phyloP scores from a whole-genome alignment of 2,797 vertebrate species.

The Sebastes iracundus region DNA sequence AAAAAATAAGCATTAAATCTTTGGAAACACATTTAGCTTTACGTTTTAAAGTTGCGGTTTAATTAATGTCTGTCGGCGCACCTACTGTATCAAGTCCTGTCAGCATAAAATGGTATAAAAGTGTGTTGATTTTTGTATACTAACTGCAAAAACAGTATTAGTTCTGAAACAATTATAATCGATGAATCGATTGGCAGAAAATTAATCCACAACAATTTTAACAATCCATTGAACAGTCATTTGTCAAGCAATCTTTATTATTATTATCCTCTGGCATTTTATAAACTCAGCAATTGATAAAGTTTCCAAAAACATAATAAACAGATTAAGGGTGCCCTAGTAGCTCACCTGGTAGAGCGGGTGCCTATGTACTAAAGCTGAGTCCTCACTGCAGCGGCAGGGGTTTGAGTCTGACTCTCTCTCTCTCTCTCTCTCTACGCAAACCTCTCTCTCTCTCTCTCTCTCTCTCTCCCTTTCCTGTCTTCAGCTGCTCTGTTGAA shows the following conservation, averaged over 20 bases:
- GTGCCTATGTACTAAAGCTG: no score
- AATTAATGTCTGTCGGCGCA: neutral
- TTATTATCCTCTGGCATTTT: no score
- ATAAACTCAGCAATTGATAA: no score
- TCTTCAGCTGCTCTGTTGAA: no score
- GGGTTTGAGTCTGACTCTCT: no score
- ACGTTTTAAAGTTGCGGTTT: neutral
- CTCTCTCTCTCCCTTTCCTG: no score
- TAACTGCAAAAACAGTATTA: neutral
- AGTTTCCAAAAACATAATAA: no score
- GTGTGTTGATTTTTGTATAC: neutral
- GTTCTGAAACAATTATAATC: neutral
- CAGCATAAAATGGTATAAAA: neutral
- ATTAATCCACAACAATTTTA: rapidly evolving
- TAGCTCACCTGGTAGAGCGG: no score
- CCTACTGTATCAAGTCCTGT: neutral
- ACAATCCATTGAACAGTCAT: neutral
- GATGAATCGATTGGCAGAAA: neutral
- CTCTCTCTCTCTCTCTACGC: no score
- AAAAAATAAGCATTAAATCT: neutral
- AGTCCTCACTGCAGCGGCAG: no score
- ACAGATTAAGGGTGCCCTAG: no score
- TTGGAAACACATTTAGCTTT: neutral
- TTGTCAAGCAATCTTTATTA: neutral
- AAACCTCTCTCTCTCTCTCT: no score